Evolutionary conservation across 1,140 invertebrate species (phyloP).

Genomic region (Drosophila pachea): DNA sequence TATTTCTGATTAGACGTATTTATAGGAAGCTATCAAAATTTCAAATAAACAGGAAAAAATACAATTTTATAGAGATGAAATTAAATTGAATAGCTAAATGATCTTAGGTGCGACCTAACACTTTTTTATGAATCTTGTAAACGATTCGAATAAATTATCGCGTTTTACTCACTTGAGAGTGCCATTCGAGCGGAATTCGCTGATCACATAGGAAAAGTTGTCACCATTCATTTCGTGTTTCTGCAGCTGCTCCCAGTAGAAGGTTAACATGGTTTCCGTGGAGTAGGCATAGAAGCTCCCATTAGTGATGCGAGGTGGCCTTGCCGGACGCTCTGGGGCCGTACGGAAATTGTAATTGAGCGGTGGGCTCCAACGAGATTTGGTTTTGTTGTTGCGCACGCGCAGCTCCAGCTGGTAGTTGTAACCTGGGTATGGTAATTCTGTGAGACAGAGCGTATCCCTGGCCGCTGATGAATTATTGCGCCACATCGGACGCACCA

Average conservation of each 20-base stretch:
- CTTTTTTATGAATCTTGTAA: neutral
- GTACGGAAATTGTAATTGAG: constrained; percentile 50
- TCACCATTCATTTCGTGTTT: constrained; percentile 57
- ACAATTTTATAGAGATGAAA: no score
- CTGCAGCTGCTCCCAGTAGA: constrained; percentile 65
- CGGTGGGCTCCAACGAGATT: constrained; percentile 58
- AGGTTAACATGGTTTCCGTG: constrained; percentile 41
- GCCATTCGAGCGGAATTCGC: constrained; percentile 53
- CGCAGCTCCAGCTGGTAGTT: constrained; percentile 54
- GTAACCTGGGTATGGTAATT: constrained; percentile 59
- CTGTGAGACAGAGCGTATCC: constrained; percentile 57
- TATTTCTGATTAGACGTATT: no score
- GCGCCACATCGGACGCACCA: constrained; percentile 45
- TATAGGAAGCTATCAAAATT: no score
- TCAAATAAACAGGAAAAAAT: no score
- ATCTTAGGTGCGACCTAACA: no score
- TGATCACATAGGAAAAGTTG: constrained; percentile 55
- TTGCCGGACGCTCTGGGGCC: constrained; percentile 40
- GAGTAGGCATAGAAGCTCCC: constrained; percentile 68
- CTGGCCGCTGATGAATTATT: constrained; percentile 45
- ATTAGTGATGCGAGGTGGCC: constrained; percentile 58
- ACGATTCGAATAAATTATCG: neutral
- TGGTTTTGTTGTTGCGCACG: constrained; percentile 60
- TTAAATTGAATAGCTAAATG: no score
- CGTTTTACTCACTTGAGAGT: constrained; percentile 45